These are phyloP conservation scores for Bombyx mandarina DNA, from an alignment of 1,140 invertebrate species.

Conservation along the genomic window DNA sequence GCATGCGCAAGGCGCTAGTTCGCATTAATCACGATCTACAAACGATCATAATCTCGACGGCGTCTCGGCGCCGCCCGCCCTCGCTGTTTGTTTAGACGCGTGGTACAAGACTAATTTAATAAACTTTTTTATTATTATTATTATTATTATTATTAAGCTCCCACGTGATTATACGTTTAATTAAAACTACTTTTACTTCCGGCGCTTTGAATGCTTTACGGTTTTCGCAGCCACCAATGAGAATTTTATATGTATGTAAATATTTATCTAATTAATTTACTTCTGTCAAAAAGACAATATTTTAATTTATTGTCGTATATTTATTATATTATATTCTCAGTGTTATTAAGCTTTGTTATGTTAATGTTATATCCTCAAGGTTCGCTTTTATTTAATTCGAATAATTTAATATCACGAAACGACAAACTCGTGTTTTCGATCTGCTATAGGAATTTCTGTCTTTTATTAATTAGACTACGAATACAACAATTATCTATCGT, in stretches of 20 bases:
- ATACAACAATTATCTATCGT: too few relatives aligned
- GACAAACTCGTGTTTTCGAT: too few relatives aligned
- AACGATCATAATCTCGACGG: constrained; percentile 54
- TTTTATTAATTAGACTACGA: neutral
- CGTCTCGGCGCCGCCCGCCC: constrained; percentile 46
- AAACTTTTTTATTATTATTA: constrained; percentile 3
- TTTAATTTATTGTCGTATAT: too few relatives aligned
- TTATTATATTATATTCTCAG: too few relatives aligned
- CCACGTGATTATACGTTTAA: neutral
- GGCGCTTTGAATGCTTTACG: neutral
- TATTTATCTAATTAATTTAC: too few relatives aligned
- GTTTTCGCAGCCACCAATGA: neutral
- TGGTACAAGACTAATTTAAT: constrained; percentile 37
- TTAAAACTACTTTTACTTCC: neutral
- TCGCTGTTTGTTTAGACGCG: constrained; percentile 54
- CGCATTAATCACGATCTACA: constrained; percentile 50
- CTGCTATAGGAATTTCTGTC: neutral
- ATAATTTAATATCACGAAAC: too few relatives aligned
- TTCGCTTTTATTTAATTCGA: neutral
- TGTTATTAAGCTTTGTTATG: too few relatives aligned
- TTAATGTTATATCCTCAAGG: neutral
- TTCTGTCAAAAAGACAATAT: too few relatives aligned
- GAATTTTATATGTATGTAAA: too few relatives aligned
- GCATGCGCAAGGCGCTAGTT: constrained; percentile 44
- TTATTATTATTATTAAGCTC: neutral